A percentile compares a stretch with the other conserved stretches of the same genome.
Evolutionary conservation across 2,888 invertebrate species (phyloP).

Genomic region (Polydrusus tereticollis): DNA sequence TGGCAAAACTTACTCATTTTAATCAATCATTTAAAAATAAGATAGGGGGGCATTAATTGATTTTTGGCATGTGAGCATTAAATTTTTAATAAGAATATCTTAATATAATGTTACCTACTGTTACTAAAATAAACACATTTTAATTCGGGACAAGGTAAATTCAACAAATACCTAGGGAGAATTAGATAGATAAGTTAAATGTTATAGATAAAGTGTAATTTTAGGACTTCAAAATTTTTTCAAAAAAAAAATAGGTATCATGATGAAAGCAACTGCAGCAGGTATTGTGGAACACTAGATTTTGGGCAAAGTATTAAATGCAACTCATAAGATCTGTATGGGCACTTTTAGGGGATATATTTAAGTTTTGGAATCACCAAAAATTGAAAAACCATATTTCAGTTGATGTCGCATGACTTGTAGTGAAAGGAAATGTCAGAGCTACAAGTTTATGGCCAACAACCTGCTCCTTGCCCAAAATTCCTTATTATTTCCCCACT

Average conservation of each 20-base stretch:
- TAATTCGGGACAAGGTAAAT: neutral
- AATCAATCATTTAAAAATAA: no score
- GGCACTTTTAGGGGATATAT: neutral
- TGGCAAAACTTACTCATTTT: no score
- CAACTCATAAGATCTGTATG: neutral
- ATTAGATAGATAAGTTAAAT: neutral
- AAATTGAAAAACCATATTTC: constrained; percentile 37
- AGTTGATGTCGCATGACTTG: constrained; percentile 45
- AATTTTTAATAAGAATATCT: no score
- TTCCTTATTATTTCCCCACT: constrained; percentile 38
- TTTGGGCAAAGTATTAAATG: neutral
- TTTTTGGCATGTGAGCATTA: no score
- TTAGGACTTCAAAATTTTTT: constrained; percentile 1
- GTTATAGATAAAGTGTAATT: neutral
- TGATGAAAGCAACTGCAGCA: neutral
- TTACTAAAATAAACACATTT: no score
- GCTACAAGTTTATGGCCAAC: constrained; percentile 64
- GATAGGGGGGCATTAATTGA: no score
- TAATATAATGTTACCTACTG: neutral
- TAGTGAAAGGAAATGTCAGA: constrained; percentile 64
- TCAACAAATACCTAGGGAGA: neutral
- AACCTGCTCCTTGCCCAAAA: constrained; percentile 58
- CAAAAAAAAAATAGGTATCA: neutral
- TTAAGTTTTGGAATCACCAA: neutral
- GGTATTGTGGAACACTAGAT: neutral